Evolutionary conservation across 2,797 vertebrate species (phyloP).

Genomic region (Pseudotriccus pelzelni): DNA sequence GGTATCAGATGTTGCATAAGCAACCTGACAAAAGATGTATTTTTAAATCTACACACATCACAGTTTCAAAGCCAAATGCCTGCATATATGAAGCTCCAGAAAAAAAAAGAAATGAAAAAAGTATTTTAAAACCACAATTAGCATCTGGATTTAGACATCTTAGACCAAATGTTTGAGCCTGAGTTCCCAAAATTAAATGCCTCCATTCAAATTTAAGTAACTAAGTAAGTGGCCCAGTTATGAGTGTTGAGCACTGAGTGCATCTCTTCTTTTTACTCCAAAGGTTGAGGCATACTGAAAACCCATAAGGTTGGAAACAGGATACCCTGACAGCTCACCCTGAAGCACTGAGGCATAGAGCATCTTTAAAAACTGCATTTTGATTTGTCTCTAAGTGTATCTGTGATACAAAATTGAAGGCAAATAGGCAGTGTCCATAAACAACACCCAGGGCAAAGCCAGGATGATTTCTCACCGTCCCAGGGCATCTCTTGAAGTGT

Average conservation of each 20-base stretch:
- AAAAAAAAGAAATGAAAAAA: not conserved
- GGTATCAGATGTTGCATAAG: slow-evolving; percentile 64
- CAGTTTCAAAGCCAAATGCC: slow-evolving; percentile 10
- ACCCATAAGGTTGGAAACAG: not conserved
- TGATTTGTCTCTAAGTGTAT: not conserved
- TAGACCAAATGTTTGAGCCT: not conserved
- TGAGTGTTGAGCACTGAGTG: not conserved
- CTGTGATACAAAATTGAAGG: not conserved
- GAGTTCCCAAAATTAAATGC: not conserved
- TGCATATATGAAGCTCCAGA: not conserved
- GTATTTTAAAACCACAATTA: not conserved
- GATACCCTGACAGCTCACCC: not conserved
- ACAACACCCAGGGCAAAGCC: not conserved
- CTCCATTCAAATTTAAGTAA: not conserved
- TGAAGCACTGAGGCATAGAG: not conserved
- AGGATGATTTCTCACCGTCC: not conserved
- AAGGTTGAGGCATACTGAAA: not conserved
- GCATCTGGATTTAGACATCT: not conserved
- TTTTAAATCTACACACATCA: slow-evolving; percentile 38
- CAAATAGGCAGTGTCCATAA: not conserved
- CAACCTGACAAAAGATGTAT: slow-evolving; percentile 1
- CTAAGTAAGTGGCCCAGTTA: not conserved
- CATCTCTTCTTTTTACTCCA: not conserved
- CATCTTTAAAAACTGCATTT: not conserved
- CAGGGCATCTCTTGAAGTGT: not conserved